These are phyloP conservation scores for Buceros bicornis DNA, from an alignment of 2,797 vertebrate genomes.

Conservation along the genomic window DNA sequence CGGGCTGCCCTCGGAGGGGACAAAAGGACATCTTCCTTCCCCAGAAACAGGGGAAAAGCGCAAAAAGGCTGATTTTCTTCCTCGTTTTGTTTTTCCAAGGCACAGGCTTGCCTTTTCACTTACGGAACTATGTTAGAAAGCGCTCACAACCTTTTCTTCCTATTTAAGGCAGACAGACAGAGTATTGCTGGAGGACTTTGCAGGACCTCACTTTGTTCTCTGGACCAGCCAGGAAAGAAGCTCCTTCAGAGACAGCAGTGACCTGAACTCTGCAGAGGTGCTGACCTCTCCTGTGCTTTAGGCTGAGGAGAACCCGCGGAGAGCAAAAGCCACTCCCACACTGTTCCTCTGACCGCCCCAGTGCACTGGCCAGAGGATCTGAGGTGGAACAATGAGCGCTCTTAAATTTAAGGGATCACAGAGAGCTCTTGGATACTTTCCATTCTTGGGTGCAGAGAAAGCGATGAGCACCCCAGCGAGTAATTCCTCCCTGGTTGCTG, in stretches of 20 bases:
- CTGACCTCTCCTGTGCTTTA: not conserved
- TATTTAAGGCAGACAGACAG: not conserved
- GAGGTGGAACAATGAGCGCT: not conserved
- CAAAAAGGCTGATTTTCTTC: not conserved
- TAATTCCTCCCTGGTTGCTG: not conserved
- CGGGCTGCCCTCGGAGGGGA: not conserved
- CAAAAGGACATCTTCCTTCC: not conserved
- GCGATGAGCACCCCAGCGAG: not conserved
- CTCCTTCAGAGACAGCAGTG: not conserved
- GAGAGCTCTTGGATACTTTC: not conserved
- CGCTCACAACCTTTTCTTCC: not conserved
- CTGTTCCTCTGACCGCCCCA: not conserved
- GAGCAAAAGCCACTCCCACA: not conserved
- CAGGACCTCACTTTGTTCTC: not conserved
- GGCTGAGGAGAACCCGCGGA: not conserved
- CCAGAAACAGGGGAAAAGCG: not conserved
- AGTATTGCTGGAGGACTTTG: not conserved
- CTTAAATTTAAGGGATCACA: not conserved
- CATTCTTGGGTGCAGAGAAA: not conserved
- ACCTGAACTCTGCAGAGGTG: not conserved
- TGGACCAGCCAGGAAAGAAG: not conserved
- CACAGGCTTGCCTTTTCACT: not conserved
- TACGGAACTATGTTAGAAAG: not conserved
- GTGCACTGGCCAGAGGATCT: not conserved
- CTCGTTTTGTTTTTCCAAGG: not conserved